Evolutionary conservation across 2,888 invertebrate genomes (phyloP).

Genomic region (Lypha dubia): DNA sequence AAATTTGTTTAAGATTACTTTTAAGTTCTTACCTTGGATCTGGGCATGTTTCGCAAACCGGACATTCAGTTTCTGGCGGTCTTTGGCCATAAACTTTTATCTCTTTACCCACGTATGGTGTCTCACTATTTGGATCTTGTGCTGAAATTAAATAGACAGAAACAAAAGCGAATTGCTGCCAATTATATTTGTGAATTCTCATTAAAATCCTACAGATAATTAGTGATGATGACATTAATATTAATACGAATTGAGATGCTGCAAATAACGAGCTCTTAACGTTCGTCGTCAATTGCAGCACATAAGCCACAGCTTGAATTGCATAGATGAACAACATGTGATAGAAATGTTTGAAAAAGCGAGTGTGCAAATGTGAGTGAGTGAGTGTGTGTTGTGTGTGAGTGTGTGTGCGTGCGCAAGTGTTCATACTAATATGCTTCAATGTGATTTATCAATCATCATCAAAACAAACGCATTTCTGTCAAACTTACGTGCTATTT

Average conservation of each 20-base stretch:
- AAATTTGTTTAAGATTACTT: not conserved
- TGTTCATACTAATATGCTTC: not conserved
- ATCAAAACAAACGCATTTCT: constrained; percentile 22
- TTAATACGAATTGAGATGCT: constrained; percentile 21
- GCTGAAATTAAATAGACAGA: constrained; percentile 75
- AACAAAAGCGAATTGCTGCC: not conserved
- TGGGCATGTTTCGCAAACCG: constrained; percentile 87
- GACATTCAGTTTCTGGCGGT: constrained; percentile 87
- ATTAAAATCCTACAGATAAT: constrained; percentile 29
- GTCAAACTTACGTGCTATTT: constrained; percentile 86
- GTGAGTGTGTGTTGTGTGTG: too few species aligned
- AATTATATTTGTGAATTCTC: constrained; percentile 14
- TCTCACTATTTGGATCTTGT: constrained; percentile 84
- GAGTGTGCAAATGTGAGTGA: not conserved
- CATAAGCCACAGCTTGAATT: not conserved
- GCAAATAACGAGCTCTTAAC: not conserved
- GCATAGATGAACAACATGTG: not conserved
- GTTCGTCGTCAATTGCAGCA: not conserved
- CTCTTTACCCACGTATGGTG: constrained; percentile 83
- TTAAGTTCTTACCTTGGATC: constrained; percentile 82
- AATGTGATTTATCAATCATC: constrained; percentile 36
- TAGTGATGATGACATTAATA: constrained; percentile 18
- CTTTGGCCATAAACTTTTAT: constrained; percentile 85
- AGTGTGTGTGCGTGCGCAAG: not conserved
- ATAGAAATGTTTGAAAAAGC: not conserved